Evolutionary conservation across 2,797 vertebrate species (phyloP).

Genomic region (Atherinosoma microstoma): DNA sequence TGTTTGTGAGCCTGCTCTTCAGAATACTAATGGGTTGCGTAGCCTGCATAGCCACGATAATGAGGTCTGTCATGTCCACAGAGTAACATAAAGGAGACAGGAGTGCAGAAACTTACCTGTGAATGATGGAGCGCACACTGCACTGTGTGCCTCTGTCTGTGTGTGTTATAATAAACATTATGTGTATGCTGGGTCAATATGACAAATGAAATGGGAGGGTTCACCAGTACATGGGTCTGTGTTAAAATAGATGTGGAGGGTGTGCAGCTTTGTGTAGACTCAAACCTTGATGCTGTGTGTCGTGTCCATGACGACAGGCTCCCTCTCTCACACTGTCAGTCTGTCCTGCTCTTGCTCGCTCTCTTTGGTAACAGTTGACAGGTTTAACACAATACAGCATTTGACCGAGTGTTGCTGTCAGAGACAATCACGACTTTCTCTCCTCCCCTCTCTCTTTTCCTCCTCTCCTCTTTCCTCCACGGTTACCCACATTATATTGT

Average conservation of each 20-base stretch:
- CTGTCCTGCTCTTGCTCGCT: constrained; percentile 32
- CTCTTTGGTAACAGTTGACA: constrained; percentile 69
- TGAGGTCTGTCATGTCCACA: constrained; percentile 52
- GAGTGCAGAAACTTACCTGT: constrained; percentile 23
- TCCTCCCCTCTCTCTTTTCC: constrained; percentile 11
- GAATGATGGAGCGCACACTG: not conserved
- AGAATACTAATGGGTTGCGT: constrained; percentile 59
- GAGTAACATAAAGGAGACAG: constrained; percentile 37
- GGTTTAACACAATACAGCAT: constrained; percentile 66
- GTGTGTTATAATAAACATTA: not conserved
- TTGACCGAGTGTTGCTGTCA: constrained; percentile 50
- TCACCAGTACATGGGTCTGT: constrained; percentile 27
- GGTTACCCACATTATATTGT: constrained; percentile 1
- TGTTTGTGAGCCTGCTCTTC: constrained; percentile 35
- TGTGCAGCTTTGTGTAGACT: constrained; percentile 26
- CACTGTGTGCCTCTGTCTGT: constrained; percentile 2
- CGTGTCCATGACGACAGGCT: constrained; percentile 70
- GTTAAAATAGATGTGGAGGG: constrained; percentile 30
- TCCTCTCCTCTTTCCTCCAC: not conserved
- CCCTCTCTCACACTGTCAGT: constrained; percentile 34
- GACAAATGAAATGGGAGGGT: constrained; percentile 48
- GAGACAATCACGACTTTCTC: constrained; percentile 40
- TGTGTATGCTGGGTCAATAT: constrained; percentile 43
- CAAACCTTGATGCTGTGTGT: constrained; percentile 61
- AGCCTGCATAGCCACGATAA: constrained; percentile 49